Conservation (phyloP, 2,888 invertebrate species). For the Microctonus hyperodae region DNA sequence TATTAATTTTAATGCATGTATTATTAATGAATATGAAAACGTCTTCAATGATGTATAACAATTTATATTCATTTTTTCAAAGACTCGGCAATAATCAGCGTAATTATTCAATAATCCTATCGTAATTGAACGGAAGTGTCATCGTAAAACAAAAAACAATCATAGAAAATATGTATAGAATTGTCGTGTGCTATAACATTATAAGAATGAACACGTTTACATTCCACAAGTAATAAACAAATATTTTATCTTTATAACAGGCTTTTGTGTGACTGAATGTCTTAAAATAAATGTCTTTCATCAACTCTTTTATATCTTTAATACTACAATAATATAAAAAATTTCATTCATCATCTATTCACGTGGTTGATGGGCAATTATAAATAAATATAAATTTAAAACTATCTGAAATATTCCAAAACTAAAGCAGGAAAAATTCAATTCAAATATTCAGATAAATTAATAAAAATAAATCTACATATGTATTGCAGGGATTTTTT, state of each 20-base stretch:
- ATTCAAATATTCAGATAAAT: no score
- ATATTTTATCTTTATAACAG: not conserved
- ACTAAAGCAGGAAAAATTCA: no score
- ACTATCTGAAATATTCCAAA: not conserved
- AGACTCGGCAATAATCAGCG: not conserved
- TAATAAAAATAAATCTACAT: not conserved
- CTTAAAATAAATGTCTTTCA: not conserved
- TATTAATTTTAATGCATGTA: not conserved
- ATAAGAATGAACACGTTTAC: not conserved
- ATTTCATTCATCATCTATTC: not conserved
- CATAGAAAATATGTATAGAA: not conserved
- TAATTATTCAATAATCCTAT: not conserved
- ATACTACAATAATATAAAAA: not conserved
- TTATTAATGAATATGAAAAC: not conserved
- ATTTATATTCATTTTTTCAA: not conserved
- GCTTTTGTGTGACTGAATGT: not conserved
- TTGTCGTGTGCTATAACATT: not conserved
- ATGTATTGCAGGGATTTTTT: not conserved
- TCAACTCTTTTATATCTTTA: not conserved
- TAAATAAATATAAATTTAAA: not conserved
- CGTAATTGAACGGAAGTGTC: conserved; percentile 2
- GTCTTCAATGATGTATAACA: not conserved
- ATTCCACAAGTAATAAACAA: not conserved
- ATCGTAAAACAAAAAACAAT: conserved; percentile 2
- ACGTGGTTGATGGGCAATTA: not conserved